A percentile compares a stretch with the other conserved stretches of the same genome.
Conservation (phyloP, 2,113 vertebrate genomes). For the Anguilla japonica region DNA sequence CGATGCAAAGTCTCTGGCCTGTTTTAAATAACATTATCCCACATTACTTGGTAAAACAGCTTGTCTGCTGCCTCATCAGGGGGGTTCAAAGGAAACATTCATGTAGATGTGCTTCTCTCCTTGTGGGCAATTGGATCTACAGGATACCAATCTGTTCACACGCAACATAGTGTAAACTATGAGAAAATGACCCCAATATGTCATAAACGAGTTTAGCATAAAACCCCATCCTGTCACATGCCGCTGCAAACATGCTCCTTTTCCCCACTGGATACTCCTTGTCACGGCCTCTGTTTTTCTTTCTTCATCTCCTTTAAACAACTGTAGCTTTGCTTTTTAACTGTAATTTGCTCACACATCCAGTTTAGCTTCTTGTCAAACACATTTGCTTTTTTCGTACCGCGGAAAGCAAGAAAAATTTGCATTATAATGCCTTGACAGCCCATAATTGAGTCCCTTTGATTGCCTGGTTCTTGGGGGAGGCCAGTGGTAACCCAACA, state of each 20-base stretch:
- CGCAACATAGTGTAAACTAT: slow-evolving; percentile 68
- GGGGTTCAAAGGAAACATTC: slow-evolving; percentile 74
- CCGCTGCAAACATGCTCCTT: slow-evolving; percentile 27
- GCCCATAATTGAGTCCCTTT: slow-evolving; percentile 7
- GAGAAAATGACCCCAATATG: slow-evolving; percentile 66
- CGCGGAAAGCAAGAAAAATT: not conserved
- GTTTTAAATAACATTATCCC: slow-evolving; percentile 69
- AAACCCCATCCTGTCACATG: slow-evolving; percentile 60
- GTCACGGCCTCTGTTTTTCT: not conserved
- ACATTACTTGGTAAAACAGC: slow-evolving; percentile 65
- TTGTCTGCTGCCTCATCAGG: slow-evolving; percentile 58
- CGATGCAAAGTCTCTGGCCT: slow-evolving; percentile 52
- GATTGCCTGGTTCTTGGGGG: slow-evolving; percentile 1
- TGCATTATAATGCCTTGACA: slow-evolving; percentile 2
- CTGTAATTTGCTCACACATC: not conserved
- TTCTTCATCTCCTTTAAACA: not conserved
- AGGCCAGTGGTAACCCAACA: slow-evolving; percentile 1
- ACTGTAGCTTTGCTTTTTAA: not conserved
- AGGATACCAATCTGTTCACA: slow-evolving; percentile 67
- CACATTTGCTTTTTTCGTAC: not conserved
- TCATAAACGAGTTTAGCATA: slow-evolving; percentile 63
- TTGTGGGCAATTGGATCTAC: slow-evolving; percentile 70
- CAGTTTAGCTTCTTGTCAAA: slow-evolving; percentile 9
- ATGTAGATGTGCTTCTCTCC: slow-evolving; percentile 57
- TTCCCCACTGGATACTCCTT: slow-evolving; percentile 1